These are phyloP conservation scores for Homalodisca vitripennis DNA, from an alignment of 1,140 invertebrate species.

Conservation along the genomic window DNA sequence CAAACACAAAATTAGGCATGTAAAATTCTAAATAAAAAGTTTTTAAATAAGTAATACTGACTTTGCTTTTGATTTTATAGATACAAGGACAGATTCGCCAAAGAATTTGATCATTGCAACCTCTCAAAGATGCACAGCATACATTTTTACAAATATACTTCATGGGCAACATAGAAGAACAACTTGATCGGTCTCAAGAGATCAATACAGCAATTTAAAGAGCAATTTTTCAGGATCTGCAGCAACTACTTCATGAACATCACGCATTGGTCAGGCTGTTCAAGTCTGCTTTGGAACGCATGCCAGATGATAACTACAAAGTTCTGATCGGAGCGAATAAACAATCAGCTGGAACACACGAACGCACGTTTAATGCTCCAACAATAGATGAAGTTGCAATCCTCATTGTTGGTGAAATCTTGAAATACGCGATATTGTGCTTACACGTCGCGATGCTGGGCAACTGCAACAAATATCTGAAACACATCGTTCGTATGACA, in stretches of 20 bases:
- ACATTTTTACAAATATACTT: slow-evolving; percentile 50
- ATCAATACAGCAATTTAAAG: slow-evolving; percentile 9
- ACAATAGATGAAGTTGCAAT: slow-evolving; percentile 40
- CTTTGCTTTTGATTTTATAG: no score
- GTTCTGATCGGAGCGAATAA: slow-evolving; percentile 42
- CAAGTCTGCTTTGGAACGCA: slow-evolving; percentile 41
- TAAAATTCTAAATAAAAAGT: no score
- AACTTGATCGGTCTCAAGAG: slow-evolving; percentile 31
- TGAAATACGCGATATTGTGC: slow-evolving; percentile 42
- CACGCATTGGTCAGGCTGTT: slow-evolving; percentile 42
- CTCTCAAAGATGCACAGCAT: slow-evolving; percentile 37
- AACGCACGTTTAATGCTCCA: slow-evolving; percentile 42
- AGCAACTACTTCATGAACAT: slow-evolving; percentile 39
- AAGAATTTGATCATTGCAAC: slow-evolving; percentile 44
- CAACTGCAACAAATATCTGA: slow-evolving; percentile 37
- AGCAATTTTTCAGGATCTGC: slow-evolving; percentile 32
- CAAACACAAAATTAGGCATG: no score
- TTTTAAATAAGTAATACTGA: no score
- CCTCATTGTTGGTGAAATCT: slow-evolving; percentile 42
- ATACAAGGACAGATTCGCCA: slow-evolving; percentile 39
- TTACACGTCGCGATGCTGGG: slow-evolving; percentile 37
- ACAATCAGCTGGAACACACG: slow-evolving; percentile 42
- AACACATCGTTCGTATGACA: slow-evolving; percentile 45
- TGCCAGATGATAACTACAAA: slow-evolving; percentile 33
- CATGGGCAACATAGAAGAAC: slow-evolving; percentile 40